Conservation (phyloP, 2,888 invertebrate species). For the Uloborus plumipes region DNA sequence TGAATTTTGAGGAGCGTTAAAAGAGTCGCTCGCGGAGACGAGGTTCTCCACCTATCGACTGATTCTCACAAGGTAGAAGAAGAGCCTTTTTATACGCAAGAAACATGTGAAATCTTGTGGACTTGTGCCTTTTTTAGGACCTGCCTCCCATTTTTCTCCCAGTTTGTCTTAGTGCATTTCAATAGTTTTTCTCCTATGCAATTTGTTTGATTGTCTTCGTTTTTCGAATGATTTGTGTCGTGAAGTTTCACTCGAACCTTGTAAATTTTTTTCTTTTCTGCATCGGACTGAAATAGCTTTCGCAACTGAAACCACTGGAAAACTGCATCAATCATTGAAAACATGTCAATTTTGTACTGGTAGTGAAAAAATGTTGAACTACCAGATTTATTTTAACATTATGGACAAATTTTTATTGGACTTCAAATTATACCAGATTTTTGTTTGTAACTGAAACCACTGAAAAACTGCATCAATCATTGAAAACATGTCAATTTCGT, state of each 20-base stretch:
- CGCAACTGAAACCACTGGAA: background rate
- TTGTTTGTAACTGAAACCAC: background rate
- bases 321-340: background rate
- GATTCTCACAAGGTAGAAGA: constrained; percentile 5
- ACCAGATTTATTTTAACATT: background rate
- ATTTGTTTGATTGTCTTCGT: background rate
- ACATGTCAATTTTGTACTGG: background rate
- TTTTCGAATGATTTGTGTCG: background rate
- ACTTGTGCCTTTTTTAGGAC: constrained; percentile 62
- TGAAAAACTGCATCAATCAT: background rate
- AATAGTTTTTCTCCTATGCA: background rate
- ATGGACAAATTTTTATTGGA: background rate
- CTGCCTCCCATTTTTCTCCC: constrained; percentile 37
- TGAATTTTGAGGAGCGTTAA: no score
- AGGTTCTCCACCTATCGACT: no score
- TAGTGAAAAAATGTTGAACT: background rate
- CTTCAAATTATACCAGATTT: background rate
- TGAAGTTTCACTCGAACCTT: background rate
- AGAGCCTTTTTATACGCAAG: constrained; percentile 38
- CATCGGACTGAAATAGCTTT: background rate
- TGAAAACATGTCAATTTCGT: background rate
- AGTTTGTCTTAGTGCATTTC: background rate
- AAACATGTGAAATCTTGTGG: constrained; percentile 41
- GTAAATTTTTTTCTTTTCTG: background rate
- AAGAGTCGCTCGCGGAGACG: no score